These are phyloP conservation scores for Sphaerophoria taeniata DNA, from an alignment of 2,888 invertebrate species.

Conservation along the genomic window DNA sequence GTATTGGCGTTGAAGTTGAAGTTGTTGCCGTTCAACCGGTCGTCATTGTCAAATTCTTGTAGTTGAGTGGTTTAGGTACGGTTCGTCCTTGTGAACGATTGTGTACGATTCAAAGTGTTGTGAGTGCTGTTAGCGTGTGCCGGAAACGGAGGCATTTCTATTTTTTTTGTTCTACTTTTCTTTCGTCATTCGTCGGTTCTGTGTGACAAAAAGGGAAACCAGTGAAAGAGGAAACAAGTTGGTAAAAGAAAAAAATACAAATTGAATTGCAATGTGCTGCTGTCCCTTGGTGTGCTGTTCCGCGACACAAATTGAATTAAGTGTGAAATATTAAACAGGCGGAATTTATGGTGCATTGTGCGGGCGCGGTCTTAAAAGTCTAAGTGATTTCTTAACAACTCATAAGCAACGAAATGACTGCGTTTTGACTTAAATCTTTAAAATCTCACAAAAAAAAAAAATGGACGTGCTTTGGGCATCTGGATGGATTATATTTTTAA, in stretches of 20 bases:
- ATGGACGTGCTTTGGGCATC: conserved; percentile 76
- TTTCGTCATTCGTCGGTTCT: not conserved
- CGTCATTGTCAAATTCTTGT: conserved; percentile 15
- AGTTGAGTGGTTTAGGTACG: not conserved
- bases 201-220: not conserved
- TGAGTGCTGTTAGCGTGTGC: conserved; percentile 69
- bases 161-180: conserved; percentile 21
- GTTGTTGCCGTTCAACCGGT: conserved; percentile 42
- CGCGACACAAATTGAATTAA: conserved; percentile 70
- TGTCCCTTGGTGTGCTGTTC: conserved; percentile 41
- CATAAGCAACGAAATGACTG: not conserved
- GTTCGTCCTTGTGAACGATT: conserved; percentile 42
- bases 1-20: not conserved
- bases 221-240: conserved; percentile 21
- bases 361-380: not conserved
- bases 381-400: conserved; percentile 13
- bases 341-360: conserved; percentile 20
- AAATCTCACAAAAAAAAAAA: conserved; percentile 42
- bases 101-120: conserved; percentile 57
- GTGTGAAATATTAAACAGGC: conserved; percentile 67
- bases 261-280: conserved; percentile 68
- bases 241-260: conserved; percentile 27
- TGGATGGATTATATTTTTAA: conserved; percentile 78
- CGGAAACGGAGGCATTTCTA: conserved; percentile 51
- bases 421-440: conserved; percentile 48